Base-by-base conservation (phyloP, 2,797 vertebrate genomes). In the Diglossa cyanea region DNA sequence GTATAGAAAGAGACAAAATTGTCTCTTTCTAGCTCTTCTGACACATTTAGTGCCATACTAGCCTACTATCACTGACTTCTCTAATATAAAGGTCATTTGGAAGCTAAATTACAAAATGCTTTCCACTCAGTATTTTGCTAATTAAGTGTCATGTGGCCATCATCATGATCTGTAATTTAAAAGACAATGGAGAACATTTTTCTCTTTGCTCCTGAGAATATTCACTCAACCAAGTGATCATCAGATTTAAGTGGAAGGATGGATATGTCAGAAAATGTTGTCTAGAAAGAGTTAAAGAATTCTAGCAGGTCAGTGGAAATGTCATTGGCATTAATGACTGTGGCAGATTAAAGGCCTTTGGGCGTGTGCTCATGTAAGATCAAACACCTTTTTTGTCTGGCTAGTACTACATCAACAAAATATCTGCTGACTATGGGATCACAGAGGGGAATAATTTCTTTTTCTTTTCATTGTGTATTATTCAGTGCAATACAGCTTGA, bases 401-500 rank as follows among this genome's bases (percentile, higher is more conserved):
- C 75, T 92, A 54, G 63, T 78, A 90, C 14, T 67, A 76, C 47
- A 94, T 60, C 84, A 95, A 94, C 93, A 90, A 89, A 95, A 90
- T 92, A 70, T 72, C 92, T 94, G 53, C 85, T 50, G 8, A 95
- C 75, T 96, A 4, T 66, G 35, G 70, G 44, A 85, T 85, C 37
- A 65, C 44, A 58, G 55, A 95, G 30, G 63, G 60, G 18, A 97
- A 95, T 67, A 48, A 79, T 85, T 93, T 92, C 50, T 95, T 83
- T 96, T 91, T 37, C 48, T 92, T 92, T 93, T 94, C 86, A 90
- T 19, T 96, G 77, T 51, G 30, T 92, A 83, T 94, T 96, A 88
- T 75, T 88, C 71, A 55, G 44, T 79, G 73, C 73, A 95, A 62
- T 78, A 60, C 37, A 89, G 53, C 50, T 92, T 97, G 82, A 96